Conservation (phyloP, 2,888 invertebrate genomes). For the Cerastis leucographa region DNA sequence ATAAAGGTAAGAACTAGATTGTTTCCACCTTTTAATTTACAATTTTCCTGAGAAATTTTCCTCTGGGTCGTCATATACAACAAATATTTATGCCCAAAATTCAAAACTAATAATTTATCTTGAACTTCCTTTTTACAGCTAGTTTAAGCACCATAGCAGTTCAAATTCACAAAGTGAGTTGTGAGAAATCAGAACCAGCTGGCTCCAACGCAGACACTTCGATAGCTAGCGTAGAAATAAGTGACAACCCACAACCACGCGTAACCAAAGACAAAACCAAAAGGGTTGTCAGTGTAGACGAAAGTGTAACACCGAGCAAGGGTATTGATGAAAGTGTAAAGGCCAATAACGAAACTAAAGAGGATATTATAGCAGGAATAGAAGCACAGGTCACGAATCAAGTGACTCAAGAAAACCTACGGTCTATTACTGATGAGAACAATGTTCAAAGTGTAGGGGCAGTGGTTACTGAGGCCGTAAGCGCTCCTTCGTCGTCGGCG, state of each 20-base stretch:
- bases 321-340: slow-evolving; percentile 54
- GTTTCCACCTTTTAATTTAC: background rate
- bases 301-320: slow-evolving; percentile 45
- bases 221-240: slow-evolving; percentile 44
- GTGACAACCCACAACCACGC: slow-evolving; percentile 52
- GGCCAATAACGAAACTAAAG: slow-evolving; percentile 61
- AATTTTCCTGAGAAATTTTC: no score
- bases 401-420: slow-evolving; percentile 41
- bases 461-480: slow-evolving; percentile 51
- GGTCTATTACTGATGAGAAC: slow-evolving; percentile 50
- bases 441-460: slow-evolving; percentile 49
- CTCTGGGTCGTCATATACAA: background rate
- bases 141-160: slow-evolving; percentile 55
- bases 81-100: background rate
- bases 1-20: slow-evolving; percentile 71
- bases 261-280: slow-evolving; percentile 70
- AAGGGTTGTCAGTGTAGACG: slow-evolving; percentile 55
- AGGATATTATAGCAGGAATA: slow-evolving; percentile 28
- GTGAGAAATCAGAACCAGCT: slow-evolving; percentile 57
- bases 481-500: slow-evolving; percentile 32
- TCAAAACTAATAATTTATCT: background rate
- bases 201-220: slow-evolving; percentile 55
- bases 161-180: slow-evolving; percentile 61
- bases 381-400: slow-evolving; percentile 48
- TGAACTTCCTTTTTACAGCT: slow-evolving; percentile 40